A percentile compares a stretch with the other conserved stretches of the same genome.
Conservation (phyloP, 2,797 vertebrate species). For the Microchirus variegatus region DNA sequence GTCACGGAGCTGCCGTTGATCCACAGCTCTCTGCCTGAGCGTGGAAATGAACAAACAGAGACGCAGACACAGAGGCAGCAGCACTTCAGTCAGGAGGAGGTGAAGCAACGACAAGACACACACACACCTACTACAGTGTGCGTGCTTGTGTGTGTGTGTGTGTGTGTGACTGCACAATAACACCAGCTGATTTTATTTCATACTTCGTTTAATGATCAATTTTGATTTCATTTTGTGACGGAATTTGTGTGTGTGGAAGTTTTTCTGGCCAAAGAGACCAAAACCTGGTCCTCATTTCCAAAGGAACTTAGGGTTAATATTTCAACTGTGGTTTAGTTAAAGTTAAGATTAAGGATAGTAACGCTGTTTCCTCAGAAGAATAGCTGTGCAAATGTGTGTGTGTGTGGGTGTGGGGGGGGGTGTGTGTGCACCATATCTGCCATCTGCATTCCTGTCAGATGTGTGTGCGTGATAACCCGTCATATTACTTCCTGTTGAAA, state of each 20-base stretch:
- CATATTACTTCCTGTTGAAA: slow-evolving; percentile 70
- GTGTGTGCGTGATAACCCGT: slow-evolving; percentile 59
- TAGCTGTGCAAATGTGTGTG: no score
- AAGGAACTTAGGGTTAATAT: no score
- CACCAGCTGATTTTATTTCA: slow-evolving; percentile 9
- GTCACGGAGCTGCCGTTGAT: slow-evolving; percentile 78
- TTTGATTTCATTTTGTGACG: neutral
- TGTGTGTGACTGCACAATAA: neutral
- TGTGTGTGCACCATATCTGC: slow-evolving; percentile 34
- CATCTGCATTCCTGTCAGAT: slow-evolving; percentile 70
- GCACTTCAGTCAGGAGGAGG: slow-evolving; percentile 39
- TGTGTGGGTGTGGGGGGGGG: neutral
- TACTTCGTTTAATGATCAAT: neutral
- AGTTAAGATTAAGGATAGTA: no score
- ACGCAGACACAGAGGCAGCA: slow-evolving; percentile 34
- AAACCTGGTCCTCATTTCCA: neutral
- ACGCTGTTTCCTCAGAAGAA: no score
- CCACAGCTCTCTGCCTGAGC: slow-evolving; percentile 82
- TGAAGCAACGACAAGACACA: slow-evolving; percentile 28
- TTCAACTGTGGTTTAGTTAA: no score
- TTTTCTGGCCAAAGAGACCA: no score
- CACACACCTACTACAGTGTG: neutral
- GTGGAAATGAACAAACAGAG: slow-evolving; percentile 24
- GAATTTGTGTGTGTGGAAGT: neutral
- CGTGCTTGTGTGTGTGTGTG: no score